These are phyloP conservation scores for Amphiprion clarkii DNA, from an alignment of 2,797 vertebrate genomes.

Conservation along the genomic window DNA sequence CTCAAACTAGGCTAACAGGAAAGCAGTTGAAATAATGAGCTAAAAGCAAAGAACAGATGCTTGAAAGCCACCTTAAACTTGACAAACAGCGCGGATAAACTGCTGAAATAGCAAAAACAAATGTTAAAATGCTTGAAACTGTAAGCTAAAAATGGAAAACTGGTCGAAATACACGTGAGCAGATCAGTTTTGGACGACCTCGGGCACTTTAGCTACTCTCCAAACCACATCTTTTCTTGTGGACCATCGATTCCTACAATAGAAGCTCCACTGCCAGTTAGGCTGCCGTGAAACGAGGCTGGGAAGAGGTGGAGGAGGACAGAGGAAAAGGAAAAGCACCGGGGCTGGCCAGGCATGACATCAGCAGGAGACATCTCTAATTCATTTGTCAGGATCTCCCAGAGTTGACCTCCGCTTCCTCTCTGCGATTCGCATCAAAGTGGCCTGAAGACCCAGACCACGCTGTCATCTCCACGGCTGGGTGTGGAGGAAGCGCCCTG, in stretches of 20 bases:
- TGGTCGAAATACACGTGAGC: not conserved
- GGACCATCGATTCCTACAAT: conserved; percentile 28
- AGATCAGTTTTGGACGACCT: conserved; percentile 39
- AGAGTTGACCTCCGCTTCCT: conserved; percentile 64
- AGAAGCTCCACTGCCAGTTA: conserved; percentile 19
- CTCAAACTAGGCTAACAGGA: no score
- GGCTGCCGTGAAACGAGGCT: conserved; percentile 4
- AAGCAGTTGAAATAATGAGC: not conserved
- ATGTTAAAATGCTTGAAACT: not conserved
- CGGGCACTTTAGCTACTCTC: conserved; percentile 19
- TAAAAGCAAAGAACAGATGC: not conserved
- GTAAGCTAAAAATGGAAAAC: not conserved
- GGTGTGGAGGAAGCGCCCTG: conserved; percentile 41
- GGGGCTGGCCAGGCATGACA: conserved; percentile 44
- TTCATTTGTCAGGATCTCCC: conserved; percentile 59
- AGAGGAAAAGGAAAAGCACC: conserved; percentile 35
- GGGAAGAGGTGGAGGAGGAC: conserved; percentile 9
- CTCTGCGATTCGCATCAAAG: conserved; percentile 56
- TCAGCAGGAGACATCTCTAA: conserved; percentile 54
- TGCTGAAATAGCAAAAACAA: no score
- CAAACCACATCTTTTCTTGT: conserved; percentile 39
- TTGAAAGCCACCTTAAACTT: no score
- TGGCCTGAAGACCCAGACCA: conserved; percentile 31
- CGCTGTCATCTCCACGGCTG: conserved; percentile 39
- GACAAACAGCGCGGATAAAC: no score